These are phyloP conservation scores for Lydus trimaculatus DNA, from an alignment of 2,888 invertebrate species.

Conservation along the genomic window DNA sequence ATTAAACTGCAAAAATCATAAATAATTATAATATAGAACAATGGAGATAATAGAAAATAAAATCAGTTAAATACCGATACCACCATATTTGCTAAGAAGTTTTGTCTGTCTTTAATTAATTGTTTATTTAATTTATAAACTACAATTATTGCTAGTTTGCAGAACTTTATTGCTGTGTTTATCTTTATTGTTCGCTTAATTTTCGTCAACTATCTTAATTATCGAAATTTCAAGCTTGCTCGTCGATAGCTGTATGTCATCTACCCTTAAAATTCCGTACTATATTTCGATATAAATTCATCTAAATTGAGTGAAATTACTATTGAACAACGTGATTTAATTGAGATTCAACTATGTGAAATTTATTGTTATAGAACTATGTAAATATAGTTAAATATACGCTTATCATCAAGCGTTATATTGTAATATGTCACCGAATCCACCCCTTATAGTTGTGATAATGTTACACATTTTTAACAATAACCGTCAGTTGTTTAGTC, in stretches of 20 bases:
- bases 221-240: neutral
- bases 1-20: no score
- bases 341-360: neutral
- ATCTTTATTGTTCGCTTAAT: neutral
- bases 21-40: no score
- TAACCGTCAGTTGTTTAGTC: neutral
- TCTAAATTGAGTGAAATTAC: neutral
- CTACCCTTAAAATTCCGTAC: neutral
- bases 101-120: neutral
- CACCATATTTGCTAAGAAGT: no score
- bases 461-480: neutral
- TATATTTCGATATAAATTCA: neutral
- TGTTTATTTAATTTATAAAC: no score
- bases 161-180: neutral
- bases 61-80: no score
- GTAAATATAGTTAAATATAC: neutral
- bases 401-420: neutral
- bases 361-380: neutral
- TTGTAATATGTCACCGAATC: neutral
- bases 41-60: no score
- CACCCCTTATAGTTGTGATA: neutral
- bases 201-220: neutral
- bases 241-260: no score
- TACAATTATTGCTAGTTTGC: no score
- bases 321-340: neutral